phyloP scores from a whole-genome alignment of 1,140 invertebrate species.

The Drosophila busckii region DNA sequence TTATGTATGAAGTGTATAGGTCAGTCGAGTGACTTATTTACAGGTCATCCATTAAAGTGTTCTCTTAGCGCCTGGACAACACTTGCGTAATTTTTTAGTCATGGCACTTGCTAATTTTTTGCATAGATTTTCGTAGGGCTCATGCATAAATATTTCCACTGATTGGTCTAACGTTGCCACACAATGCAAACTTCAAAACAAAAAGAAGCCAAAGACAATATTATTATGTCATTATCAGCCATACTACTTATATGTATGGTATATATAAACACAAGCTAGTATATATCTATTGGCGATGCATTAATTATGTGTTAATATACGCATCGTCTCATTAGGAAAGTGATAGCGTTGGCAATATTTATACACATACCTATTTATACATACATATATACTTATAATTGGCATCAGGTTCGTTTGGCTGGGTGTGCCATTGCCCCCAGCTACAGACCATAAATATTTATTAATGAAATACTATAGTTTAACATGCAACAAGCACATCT shows the following conservation, averaged over 20 bases:
- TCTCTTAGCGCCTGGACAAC: too few relatives aligned
- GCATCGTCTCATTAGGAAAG: slow-evolving; percentile 40
- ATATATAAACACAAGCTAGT: too few relatives aligned
- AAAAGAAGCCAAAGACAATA: slow-evolving; percentile 1
- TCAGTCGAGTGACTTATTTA: too few relatives aligned
- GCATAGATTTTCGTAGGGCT: background rate
- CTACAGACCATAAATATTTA: slow-evolving; percentile 14
- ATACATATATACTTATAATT: too few relatives aligned
- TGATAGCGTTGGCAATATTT: slow-evolving; percentile 16
- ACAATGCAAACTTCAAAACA: slow-evolving; percentile 21
- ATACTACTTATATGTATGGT: slow-evolving; percentile 37
- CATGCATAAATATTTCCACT: slow-evolving; percentile 5
- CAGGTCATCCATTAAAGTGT: too few relatives aligned
- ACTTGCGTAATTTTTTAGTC: background rate
- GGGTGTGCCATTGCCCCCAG: slow-evolving; percentile 22
- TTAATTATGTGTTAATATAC: slow-evolving; percentile 42
- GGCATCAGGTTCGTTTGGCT: too few relatives aligned
- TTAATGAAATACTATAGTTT: slow-evolving; percentile 25
- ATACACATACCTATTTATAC: background rate
- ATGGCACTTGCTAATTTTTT: background rate
- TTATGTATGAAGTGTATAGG: too few relatives aligned
- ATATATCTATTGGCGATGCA: too few relatives aligned
- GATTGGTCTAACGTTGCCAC: slow-evolving; percentile 30
- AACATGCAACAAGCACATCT: slow-evolving; percentile 27
- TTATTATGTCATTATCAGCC: slow-evolving; percentile 44